Percentiles rank a stretch among this genome's conserved stretches.
Evolutionary conservation across 2,797 vertebrate genomes (phyloP).

Genomic region (Micrastur ruficollis): DNA sequence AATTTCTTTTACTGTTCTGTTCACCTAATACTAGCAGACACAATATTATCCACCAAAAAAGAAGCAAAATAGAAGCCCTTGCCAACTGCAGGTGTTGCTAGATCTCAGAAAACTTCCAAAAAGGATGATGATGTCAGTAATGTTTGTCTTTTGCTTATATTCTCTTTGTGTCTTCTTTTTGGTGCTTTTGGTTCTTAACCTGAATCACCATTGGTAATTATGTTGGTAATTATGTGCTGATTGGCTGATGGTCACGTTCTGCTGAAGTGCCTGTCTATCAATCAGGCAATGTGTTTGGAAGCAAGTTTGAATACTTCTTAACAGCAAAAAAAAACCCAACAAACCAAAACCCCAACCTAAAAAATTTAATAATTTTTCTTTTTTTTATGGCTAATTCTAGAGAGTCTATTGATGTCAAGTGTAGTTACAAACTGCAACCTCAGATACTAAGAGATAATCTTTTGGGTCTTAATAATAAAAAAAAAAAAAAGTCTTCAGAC

Average conservation of each 20-base stretch:
- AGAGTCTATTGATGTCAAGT: conserved; percentile 19
- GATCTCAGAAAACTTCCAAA: not conserved
- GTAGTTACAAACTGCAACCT: not conserved
- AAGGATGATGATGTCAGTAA: not conserved
- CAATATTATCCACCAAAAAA: not conserved
- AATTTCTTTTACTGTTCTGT: not conserved
- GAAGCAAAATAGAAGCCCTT: not conserved
- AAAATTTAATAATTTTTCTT: not conserved
- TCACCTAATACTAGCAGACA: not conserved
- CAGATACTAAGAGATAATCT: conserved; percentile 52
- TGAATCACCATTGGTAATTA: not conserved
- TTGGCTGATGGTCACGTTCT: not conserved
- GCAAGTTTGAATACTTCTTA: not conserved
- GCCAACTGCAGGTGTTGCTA: not conserved
- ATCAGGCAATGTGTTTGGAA: not conserved
- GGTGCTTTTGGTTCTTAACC: not conserved
- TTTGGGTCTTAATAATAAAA: conserved; percentile 19
- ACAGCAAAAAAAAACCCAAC: not conserved
- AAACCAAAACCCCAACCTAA: not conserved
- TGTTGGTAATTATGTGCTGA: not conserved
- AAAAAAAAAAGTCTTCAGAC: conserved; percentile 16
- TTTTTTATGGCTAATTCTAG: conserved; percentile 5
- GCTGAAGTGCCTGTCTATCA: not conserved
- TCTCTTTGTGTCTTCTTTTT: not conserved
- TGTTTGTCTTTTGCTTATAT: not conserved